phyloP scores from a whole-genome alignment of 2,797 vertebrate species.

The Acanthis flammea region DNA sequence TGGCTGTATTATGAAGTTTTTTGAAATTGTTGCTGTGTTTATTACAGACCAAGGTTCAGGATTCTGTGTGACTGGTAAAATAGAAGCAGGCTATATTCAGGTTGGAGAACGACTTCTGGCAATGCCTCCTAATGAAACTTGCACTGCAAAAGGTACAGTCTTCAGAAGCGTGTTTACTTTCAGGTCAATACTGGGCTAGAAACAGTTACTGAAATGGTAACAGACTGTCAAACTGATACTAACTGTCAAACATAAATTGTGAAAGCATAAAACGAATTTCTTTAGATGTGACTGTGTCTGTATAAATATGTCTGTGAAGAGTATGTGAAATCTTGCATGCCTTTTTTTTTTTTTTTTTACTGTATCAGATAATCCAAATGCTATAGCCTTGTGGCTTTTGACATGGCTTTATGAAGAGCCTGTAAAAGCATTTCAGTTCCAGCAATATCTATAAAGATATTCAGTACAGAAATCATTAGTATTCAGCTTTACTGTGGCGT shows the following conservation, averaged over 20 bases:
- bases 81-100: constrained; percentile 95
- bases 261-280: constrained; percentile 77
- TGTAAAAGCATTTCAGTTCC: background rate
- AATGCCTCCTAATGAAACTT: constrained; percentile 97
- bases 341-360: background rate
- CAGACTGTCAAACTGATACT: constrained; percentile 80
- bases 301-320: constrained; percentile 44
- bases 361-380: background rate
- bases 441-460: background rate
- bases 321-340: constrained; percentile 1
- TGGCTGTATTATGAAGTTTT: background rate
- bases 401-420: background rate
- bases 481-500: background rate
- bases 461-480: background rate
- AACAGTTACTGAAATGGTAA: constrained; percentile 77
- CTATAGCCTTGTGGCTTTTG: background rate
- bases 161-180: constrained; percentile 40
- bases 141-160: constrained; percentile 91
- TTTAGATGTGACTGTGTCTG: constrained; percentile 73
- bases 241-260: constrained; percentile 79
- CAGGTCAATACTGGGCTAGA: constrained; percentile 53
- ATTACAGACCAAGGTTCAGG: constrained; percentile 94
- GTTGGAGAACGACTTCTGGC: constrained; percentile 89
- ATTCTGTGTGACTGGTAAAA: constrained; percentile 97
- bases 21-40: constrained; percentile 1